These are phyloP conservation scores for Scotopteryx bipunctaria DNA, from an alignment of 2,888 invertebrate genomes.

Conservation along the genomic window DNA sequence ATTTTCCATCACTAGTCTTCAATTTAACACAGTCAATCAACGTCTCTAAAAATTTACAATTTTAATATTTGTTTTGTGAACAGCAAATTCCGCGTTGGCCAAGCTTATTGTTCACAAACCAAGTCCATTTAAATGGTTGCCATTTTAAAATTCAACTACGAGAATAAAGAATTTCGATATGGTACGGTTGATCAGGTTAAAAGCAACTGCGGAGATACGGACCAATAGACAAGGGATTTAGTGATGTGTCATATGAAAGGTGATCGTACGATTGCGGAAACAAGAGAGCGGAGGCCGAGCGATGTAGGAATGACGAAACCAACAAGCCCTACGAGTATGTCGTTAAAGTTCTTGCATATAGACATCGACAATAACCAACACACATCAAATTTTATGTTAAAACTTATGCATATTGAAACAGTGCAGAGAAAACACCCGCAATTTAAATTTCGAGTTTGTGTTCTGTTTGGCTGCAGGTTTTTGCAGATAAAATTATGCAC, in stretches of 20 bases:
- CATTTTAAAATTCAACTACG: neutral
- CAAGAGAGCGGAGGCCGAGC: conserved; percentile 56
- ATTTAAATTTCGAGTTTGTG: neutral
- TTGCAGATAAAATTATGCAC: neutral
- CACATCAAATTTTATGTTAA: conserved; percentile 38
- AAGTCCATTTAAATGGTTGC: too few relatives aligned
- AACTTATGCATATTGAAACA: conserved; percentile 23
- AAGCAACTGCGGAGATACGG: conserved; percentile 20
- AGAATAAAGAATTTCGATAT: neutral
- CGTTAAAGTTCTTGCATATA: conserved; percentile 43
- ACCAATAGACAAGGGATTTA: conserved; percentile 41
- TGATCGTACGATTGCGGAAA: conserved; percentile 77
- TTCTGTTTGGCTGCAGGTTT: neutral
- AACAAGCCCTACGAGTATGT: conserved; percentile 56
- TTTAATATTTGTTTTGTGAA: too few relatives aligned
- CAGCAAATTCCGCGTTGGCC: too few relatives aligned
- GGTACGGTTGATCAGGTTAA: conserved; percentile 3
- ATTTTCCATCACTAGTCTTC: neutral
- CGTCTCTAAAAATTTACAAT: too few relatives aligned
- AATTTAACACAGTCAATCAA: neutral
- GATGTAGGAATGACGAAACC: conserved; percentile 61
- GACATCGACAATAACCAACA: conserved; percentile 9
- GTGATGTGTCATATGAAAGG: conserved; percentile 52
- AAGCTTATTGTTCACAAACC: too few relatives aligned
- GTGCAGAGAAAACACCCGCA: too few relatives aligned